Evolutionary conservation across 1,140 invertebrate genomes (phyloP).

Genomic region (Meloidogyne chitwoodi): DNA sequence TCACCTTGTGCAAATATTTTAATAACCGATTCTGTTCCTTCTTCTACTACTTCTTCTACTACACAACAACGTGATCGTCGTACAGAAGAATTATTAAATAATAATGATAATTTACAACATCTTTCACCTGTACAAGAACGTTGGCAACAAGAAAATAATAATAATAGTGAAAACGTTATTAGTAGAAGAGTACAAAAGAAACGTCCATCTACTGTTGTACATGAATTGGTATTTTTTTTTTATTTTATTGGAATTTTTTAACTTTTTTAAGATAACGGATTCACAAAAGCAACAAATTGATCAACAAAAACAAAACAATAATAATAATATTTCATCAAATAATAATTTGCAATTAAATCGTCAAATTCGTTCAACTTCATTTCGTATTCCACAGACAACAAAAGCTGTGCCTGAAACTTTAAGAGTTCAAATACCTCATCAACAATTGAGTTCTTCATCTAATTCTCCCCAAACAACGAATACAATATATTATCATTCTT

Average conservation of each 20-base stretch:
- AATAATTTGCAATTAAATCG: not conserved
- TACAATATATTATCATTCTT: slow-evolving; percentile 37
- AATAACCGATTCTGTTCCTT: not conserved
- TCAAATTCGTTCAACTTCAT: slow-evolving; percentile 23
- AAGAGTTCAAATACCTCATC: slow-evolving; percentile 22
- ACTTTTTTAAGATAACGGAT: slow-evolving; percentile 1
- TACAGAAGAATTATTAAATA: not conserved
- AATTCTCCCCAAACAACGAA: slow-evolving; percentile 22
- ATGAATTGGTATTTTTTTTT: slow-evolving; percentile 20
- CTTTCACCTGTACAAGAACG: slow-evolving; percentile 48
- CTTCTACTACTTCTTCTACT: not conserved
- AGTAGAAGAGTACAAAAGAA: slow-evolving; percentile 14
- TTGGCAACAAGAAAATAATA: not conserved
- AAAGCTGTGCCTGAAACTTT: slow-evolving; percentile 26
- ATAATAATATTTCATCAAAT: not conserved
- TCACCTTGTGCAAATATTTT: slow-evolving; percentile 32
- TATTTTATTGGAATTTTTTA: not conserved
- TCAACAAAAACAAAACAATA: not conserved
- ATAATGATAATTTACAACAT: slow-evolving; percentile 17
- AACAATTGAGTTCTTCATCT: not conserved
- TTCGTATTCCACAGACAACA: not conserved
- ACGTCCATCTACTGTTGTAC: slow-evolving; percentile 27
- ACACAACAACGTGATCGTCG: not conserved
- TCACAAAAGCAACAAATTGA: not conserved
- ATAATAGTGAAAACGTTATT: not conserved